A percentile compares a stretch with the other conserved stretches of the same genome.
These are phyloP conservation scores for Zonotrichia albicollis DNA, from an alignment of 2,797 vertebrate species.

Conservation along the genomic window DNA sequence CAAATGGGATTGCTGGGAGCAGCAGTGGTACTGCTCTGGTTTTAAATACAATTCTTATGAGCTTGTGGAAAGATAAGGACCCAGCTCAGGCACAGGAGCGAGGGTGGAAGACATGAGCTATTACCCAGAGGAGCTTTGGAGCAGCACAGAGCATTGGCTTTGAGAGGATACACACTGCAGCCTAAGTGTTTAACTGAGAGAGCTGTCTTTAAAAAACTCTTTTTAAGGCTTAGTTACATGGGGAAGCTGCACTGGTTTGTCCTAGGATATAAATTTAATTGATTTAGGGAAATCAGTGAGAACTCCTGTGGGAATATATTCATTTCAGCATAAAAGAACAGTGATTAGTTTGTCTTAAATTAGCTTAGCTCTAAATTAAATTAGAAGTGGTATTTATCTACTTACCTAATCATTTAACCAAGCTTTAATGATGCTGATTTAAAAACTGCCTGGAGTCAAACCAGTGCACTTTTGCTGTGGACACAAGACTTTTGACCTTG, in stretches of 20 bases:
- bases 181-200: not conserved
- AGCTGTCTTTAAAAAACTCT: not conserved
- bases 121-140: not conserved
- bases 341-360: conserved; percentile 24
- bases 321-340: not conserved
- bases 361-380: conserved; percentile 29
- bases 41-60: not conserved
- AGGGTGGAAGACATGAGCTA: not conserved
- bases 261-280: not conserved
- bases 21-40: not conserved
- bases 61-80: not conserved
- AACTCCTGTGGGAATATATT: not conserved
- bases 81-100: not conserved
- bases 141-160: not conserved
- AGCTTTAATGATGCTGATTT: not conserved
- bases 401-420: conserved; percentile 30
- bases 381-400: conserved; percentile 14
- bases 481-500: not conserved
- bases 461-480: not conserved
- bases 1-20: not conserved
- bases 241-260: not conserved
- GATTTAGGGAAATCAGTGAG: not conserved
- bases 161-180: not conserved
- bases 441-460: conserved; percentile 9
- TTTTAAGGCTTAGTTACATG: not conserved